Conservation (phyloP, 2,797 vertebrate genomes). For the Enteromius trimaculatus region DNA sequence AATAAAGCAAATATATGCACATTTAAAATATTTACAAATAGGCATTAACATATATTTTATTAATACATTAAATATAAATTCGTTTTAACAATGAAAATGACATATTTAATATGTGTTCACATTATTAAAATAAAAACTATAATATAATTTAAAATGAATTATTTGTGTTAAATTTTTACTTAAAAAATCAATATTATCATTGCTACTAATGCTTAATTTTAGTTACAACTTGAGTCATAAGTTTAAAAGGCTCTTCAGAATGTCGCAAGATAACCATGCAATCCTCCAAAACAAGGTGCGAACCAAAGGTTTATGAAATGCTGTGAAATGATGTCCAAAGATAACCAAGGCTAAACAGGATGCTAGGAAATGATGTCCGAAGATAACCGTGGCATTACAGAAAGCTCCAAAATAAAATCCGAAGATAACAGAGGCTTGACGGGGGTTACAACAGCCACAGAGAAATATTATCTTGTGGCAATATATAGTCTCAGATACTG, state of each 20-base stretch:
- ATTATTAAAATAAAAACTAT: background rate
- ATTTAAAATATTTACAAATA: background rate
- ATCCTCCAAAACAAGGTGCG: background rate
- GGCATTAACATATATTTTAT: no score
- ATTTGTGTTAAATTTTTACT: background rate
- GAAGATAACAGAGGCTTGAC: conserved; percentile 8
- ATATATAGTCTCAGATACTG: background rate
- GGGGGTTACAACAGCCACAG: background rate
- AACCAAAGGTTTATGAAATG: background rate
- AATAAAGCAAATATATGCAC: background rate
- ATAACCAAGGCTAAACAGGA: background rate
- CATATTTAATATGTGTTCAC: background rate
- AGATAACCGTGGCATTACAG: conserved; percentile 10
- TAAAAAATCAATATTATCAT: background rate
- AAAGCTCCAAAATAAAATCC: background rate
- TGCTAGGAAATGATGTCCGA: background rate
- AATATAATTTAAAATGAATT: background rate
- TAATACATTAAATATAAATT: background rate
- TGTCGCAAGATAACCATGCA: background rate
- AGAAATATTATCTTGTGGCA: background rate
- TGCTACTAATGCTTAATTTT: background rate
- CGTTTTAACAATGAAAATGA: background rate
- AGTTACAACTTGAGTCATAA: background rate
- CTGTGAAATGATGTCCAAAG: background rate
- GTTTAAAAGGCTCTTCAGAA: background rate